Percentiles rank a stretch among this genome's conserved stretches.
Evolutionary conservation across 2,888 invertebrate species (phyloP).

Genomic region (Cheilosia vernalis): DNA sequence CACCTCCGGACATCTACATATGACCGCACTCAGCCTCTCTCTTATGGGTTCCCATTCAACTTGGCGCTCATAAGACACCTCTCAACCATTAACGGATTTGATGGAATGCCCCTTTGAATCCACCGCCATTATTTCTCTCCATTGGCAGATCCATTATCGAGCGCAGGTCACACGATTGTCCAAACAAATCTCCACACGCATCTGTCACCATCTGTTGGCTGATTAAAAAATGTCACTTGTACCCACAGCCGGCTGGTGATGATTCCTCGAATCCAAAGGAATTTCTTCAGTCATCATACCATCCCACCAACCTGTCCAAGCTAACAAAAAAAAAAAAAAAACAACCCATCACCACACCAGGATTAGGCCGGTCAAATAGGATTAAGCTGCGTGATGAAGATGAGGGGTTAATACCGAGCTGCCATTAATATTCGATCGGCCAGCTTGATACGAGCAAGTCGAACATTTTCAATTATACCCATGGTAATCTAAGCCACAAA

Average conservation of each 20-base stretch:
- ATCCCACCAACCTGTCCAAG: slow-evolving; percentile 13
- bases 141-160: slow-evolving; percentile 14
- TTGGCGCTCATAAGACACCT: slow-evolving; percentile 17
- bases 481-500: slow-evolving; percentile 28
- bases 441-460: slow-evolving; percentile 26
- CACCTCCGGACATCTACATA: slow-evolving; percentile 4
- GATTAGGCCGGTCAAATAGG: slow-evolving; percentile 67
- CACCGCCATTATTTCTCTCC: slow-evolving; percentile 11
- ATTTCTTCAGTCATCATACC: slow-evolving; percentile 55
- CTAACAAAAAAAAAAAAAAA: slow-evolving; percentile 12
- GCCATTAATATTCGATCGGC: slow-evolving; percentile 62
- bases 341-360: slow-evolving; percentile 58
- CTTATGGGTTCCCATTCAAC: neutral
- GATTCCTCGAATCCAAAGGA: slow-evolving; percentile 62
- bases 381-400: slow-evolving; percentile 62
- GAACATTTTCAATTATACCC: slow-evolving; percentile 62
- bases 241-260: neutral
- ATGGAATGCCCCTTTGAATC: slow-evolving; percentile 3
- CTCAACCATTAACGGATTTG: slow-evolving; percentile 53
- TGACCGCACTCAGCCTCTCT: slow-evolving; percentile 1
- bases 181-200: slow-evolving; percentile 54
- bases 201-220: slow-evolving; percentile 68
- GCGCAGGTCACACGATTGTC: slow-evolving; percentile 70
- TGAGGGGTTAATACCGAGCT: slow-evolving; percentile 41
- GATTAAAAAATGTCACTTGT: slow-evolving; percentile 51